Evolutionary conservation across 1,140 invertebrate species (phyloP), one percentile per base, ranked within the genome.

Genomic region (Lutraria rhynchaena): DNA sequence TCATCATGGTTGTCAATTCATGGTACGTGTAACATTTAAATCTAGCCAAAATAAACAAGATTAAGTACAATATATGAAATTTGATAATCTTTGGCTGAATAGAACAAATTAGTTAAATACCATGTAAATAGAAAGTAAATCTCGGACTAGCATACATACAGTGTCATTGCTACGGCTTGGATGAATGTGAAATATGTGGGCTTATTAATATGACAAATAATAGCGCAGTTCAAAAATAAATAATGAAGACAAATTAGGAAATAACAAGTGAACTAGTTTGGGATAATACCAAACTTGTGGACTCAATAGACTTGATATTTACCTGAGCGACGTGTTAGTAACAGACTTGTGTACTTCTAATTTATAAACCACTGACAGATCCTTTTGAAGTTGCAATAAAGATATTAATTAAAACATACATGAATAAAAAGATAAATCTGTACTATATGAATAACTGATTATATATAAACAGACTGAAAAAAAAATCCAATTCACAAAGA

Each of bases 121-220:
- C 51, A 24, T 58, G 35, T 44, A 58, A 63, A 74, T 58, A 55
- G 70, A 74, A 55, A 58, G 31, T 58, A 58, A 57, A 58, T 41
- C 22, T 35, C 7, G 17, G 22, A 41, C 37, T 41, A 41, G 5
- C 37, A 41, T 41, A 41, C 15, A 41, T 41, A 3, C 1, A 55
- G 22, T n/a, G 22, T 44, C 13, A 33, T 41, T 19, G 44, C 57
- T 57, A 63, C 11, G 35, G 37, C n/a, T 31, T 63, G 9, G n/a
- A 27, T 58, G 51, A 74, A 74, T 74, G 41, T 74, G n/a, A 58
- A 74, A 74, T 58, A 58, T 74, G 70, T 44, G 70, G 70, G 17
- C 53, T 31, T 24, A 15, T 58, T 74, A 22, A n/a, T 37, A 58
- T 37, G n/a, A 37, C 35, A 58, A 74, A 74, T 58, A 74, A 69